Evolutionary conservation across 2,113 vertebrate genomes (phyloP).

Genomic region (Pseudonaja textilis): DNA sequence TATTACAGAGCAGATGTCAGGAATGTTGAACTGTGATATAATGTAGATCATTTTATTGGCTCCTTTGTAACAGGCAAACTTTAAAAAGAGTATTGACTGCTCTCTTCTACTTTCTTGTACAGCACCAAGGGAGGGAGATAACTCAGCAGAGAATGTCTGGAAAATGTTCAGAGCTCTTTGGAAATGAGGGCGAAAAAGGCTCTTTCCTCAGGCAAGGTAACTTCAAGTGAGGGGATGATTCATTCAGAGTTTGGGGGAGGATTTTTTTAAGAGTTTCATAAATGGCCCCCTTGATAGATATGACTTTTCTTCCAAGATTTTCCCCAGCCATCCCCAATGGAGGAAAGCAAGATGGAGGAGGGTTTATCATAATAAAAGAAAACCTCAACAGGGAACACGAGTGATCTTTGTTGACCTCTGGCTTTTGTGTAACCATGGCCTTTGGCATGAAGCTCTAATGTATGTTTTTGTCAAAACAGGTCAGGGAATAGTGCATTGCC

Average conservation of each 20-base stretch:
- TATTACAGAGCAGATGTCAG: conserved; percentile 66
- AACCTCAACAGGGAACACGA: conserved; percentile 64
- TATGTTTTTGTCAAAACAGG: conserved; percentile 71
- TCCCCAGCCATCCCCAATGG: conserved; percentile 17
- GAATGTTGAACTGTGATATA: conserved; percentile 63
- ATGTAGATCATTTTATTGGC: conserved; percentile 57
- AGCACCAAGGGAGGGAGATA: conserved; percentile 58
- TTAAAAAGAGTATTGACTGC: conserved; percentile 57
- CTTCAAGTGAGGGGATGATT: conserved; percentile 53
- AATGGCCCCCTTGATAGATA: conserved; percentile 61
- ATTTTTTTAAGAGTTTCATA: conserved; percentile 59
- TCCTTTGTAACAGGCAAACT: conserved; percentile 60
- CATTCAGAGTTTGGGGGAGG: conserved; percentile 27
- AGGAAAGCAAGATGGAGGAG: conserved; percentile 57
- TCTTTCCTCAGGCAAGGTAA: conserved; percentile 69
- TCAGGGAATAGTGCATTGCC: conserved; percentile 63
- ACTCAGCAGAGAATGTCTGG: conserved; percentile 63
- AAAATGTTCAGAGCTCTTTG: conserved; percentile 54
- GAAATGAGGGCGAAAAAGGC: conserved; percentile 59
- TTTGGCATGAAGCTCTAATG: conserved; percentile 59
- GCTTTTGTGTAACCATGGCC: conserved; percentile 69
- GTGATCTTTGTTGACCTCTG: conserved; percentile 73
- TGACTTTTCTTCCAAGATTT: conserved; percentile 60
- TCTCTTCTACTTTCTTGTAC: conserved; percentile 58
- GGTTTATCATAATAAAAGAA: background rate